Evolutionary conservation across 2,888 invertebrate species (phyloP).

Genomic region (Linyphia triangularis): DNA sequence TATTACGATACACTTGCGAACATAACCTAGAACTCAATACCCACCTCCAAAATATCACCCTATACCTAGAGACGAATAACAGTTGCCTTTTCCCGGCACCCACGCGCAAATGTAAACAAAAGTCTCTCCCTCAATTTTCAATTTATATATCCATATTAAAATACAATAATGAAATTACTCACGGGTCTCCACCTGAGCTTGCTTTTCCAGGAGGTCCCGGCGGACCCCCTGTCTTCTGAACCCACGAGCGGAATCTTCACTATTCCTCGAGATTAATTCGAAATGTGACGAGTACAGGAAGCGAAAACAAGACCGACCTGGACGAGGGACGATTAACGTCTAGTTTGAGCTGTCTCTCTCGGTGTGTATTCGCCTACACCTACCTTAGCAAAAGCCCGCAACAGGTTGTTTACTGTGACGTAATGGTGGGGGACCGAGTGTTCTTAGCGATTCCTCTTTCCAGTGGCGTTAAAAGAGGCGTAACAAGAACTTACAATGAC

Average conservation of each 20-base stretch:
- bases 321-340: background rate
- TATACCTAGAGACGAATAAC: background rate
- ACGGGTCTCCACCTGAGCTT: slow-evolving; percentile 62
- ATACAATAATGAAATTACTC: slow-evolving; percentile 11
- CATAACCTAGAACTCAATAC: too few species aligned
- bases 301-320: background rate
- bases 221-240: slow-evolving; percentile 41
- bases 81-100: slow-evolving; percentile 12
- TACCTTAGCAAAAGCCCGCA: slow-evolving; percentile 32
- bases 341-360: background rate
- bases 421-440: background rate
- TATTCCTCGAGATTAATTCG: too few species aligned
- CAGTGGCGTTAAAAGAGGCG: background rate
- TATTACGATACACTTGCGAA: too few species aligned
- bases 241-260: slow-evolving; percentile 51
- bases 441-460: slow-evolving; percentile 32
- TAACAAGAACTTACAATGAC: too few species aligned
- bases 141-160: background rate
- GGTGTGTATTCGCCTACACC: slow-evolving; percentile 37
- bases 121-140: background rate
- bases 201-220: slow-evolving; percentile 60
- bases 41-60: too few species aligned
- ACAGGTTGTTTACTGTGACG: slow-evolving; percentile 67
- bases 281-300: background rate
- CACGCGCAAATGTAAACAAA: background rate